These are phyloP conservation scores for Psococerastis gibbosa DNA, from an alignment of 2,888 invertebrate genomes.

Conservation along the genomic window DNA sequence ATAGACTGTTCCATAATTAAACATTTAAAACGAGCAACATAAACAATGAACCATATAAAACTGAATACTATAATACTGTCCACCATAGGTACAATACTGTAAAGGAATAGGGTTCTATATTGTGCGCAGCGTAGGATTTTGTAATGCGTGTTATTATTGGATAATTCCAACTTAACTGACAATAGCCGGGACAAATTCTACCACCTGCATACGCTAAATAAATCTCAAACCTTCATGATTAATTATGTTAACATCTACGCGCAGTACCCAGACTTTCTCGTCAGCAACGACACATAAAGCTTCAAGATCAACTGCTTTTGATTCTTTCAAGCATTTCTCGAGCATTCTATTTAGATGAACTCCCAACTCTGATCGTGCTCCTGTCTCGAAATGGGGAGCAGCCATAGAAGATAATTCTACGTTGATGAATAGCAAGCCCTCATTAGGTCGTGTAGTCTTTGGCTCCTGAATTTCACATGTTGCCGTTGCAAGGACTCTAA, in stretches of 20 bases:
- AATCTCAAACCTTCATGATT: constrained; percentile 1
- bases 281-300: constrained; percentile 86
- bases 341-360: constrained; percentile 61
- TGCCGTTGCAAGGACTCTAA: constrained; percentile 67
- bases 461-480: constrained; percentile 76
- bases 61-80: no score
- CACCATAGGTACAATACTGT: no score
- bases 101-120: no score
- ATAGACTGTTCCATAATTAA: no score
- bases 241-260: not conserved
- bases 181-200: no score
- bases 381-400: constrained; percentile 63
- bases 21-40: no score
- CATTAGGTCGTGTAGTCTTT: constrained; percentile 67
- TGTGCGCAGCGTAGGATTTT: no score
- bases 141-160: no score
- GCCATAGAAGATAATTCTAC: constrained; percentile 77
- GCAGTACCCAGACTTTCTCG: constrained; percentile 45
- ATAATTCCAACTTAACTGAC: no score
- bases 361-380: constrained; percentile 48
- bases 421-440: constrained; percentile 70
- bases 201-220: no score
- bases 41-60: no score
- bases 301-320: constrained; percentile 80
- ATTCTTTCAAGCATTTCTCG: constrained; percentile 80